Base-by-base conservation (phyloP, 2,113 vertebrate genomes). In the Sinocyclocheilus anophthalmus region DNA sequence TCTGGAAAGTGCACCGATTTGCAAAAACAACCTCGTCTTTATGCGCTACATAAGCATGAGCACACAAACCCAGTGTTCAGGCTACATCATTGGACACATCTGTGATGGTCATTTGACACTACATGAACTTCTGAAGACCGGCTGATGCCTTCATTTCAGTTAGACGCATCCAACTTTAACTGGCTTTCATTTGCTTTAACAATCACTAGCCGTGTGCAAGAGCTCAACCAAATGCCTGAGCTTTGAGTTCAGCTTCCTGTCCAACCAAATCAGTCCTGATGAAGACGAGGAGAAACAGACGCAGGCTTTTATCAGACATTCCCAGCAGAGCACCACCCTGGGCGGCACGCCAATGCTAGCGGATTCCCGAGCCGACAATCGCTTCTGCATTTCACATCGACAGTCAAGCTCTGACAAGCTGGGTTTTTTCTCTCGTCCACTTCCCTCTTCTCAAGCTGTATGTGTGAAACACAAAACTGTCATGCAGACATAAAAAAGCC, bases 281-380 rank as follows among this genome's bases (percentile, higher is more conserved):
- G 37, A 63, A 6, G 61, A 48, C 45, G 3, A 45, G 42, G 9
- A 45, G 42, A 45, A 45, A 1, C 45, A 48, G 39, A 14, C 4
- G 2, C 37, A 70, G 18, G 72, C 39, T 13, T 69, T 59, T 57
- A 59, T 81, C 78, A 85, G 16, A 22, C 67, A 85, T 81, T 84
- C 53, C 76, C 14, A 63, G n/a, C 87, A 85, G 85, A 65, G 33
- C 30, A 30, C 50, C 30, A 89, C 87, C 90, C 91, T 89, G 89
- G 92, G 92, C 91, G 78, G 76, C 63, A 0, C 9, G 83, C 90
- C 91, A 93, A 90, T 42, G 59, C 83, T 84, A 77, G 85, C 73
- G 81, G 76, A 76, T 70, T 88, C 80, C 79, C 90, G 14, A 70
- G 18, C 45, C 42, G 10, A 45, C 42, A 45, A 10, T 11, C 14